Conservation (phyloP, 2,113 vertebrate genomes). For the Anser brachyrhynchus region DNA sequence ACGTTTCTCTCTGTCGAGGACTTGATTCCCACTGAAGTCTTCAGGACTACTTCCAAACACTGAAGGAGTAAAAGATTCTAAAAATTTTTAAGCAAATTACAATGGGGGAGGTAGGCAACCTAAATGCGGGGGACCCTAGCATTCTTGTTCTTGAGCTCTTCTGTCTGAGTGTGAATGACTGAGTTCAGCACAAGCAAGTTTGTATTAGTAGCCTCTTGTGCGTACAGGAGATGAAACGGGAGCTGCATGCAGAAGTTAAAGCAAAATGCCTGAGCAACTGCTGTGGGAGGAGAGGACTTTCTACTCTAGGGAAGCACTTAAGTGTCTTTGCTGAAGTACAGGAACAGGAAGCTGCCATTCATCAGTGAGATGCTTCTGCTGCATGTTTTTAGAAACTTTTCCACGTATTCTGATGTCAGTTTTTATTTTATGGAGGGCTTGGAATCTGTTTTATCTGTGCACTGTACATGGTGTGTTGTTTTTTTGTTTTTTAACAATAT, state of each 20-base stretch:
- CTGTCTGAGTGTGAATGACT: background rate
- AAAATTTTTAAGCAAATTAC: background rate
- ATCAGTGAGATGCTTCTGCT: background rate
- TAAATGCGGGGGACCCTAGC: background rate
- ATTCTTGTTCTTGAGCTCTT: background rate
- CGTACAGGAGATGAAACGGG: background rate
- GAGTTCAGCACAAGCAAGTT: background rate
- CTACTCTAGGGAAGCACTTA: background rate
- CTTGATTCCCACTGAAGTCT: background rate
- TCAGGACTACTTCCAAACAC: background rate
- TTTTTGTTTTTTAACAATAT: background rate
- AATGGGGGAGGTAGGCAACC: background rate
- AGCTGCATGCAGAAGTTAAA: background rate
- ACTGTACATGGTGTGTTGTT: background rate
- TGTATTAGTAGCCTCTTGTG: fast-evolving
- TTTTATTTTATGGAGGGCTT: background rate
- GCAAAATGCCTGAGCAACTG: background rate
- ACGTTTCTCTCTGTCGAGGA: background rate
- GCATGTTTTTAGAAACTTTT: background rate
- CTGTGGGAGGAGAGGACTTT: background rate
- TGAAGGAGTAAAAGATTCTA: background rate
- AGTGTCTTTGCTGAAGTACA: background rate
- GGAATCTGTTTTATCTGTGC: background rate
- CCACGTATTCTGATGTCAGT: background rate
- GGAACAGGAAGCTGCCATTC: background rate